phyloP scores from a whole-genome alignment of 2,113 vertebrate genomes.

The Sylvia atricapilla region DNA sequence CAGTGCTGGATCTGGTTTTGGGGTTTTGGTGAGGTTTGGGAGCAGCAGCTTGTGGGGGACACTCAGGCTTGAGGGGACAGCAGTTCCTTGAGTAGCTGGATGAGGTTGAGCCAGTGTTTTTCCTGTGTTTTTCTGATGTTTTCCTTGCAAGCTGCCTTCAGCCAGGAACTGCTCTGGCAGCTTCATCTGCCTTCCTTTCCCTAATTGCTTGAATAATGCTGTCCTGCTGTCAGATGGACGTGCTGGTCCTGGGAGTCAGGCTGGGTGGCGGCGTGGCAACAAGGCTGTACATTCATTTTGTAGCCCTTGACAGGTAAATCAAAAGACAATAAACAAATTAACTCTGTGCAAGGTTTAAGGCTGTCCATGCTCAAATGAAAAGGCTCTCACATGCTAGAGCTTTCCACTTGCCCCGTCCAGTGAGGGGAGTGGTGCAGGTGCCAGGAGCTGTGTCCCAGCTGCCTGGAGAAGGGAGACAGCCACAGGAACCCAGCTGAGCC shows the following conservation, averaged over 20 bases:
- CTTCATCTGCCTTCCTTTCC: not conserved
- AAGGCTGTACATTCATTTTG: not conserved
- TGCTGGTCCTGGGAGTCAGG: not conserved
- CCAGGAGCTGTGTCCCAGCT: accelerated
- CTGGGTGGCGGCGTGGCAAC: not conserved
- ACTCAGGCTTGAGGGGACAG: accelerated
- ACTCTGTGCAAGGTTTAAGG: not conserved
- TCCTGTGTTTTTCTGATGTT: not conserved
- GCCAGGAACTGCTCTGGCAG: not conserved
- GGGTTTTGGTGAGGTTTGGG: too few relatives aligned
- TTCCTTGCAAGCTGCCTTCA: not conserved
- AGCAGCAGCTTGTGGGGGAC: not conserved
- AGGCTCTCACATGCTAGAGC: accelerated
- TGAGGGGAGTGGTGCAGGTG: too few relatives aligned
- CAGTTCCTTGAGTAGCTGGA: not conserved
- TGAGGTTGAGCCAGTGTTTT: not conserved
- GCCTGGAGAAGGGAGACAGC: not conserved
- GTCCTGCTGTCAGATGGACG: accelerated
- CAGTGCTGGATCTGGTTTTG: not conserved
- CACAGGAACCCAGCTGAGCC: not conserved
- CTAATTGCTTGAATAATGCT: not conserved
- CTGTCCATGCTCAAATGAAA: not conserved
- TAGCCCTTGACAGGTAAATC: not conserved
- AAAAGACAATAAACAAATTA: not conserved
- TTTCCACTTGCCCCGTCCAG: accelerated